These are phyloP conservation scores for Orientallactaga sibirica DNA, from an alignment of 2,797 vertebrate species.

Conservation along the genomic window DNA sequence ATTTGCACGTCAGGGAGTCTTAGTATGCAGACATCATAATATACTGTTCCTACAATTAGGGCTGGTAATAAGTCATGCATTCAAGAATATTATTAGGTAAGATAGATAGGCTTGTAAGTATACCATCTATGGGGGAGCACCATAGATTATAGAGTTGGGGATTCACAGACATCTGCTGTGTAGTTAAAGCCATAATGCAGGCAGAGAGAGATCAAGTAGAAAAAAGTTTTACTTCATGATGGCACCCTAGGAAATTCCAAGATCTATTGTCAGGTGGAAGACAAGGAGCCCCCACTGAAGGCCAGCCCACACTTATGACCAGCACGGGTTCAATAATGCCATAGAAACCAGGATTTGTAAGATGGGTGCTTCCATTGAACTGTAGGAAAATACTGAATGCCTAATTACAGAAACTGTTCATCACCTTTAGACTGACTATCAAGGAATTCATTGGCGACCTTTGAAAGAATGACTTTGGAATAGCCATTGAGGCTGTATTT, in stretches of 20 bases:
- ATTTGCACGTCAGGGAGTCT: neutral
- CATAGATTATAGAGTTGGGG: neutral
- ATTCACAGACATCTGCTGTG: neutral
- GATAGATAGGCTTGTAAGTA: neutral
- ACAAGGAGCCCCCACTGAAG: neutral
- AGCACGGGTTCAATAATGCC: neutral
- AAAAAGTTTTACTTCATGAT: neutral
- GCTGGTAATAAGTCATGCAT: neutral
- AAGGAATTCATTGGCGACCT: neutral
- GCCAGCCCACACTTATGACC: neutral
- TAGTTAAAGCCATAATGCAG: neutral
- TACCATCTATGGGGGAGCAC: neutral
- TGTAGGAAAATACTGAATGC: neutral
- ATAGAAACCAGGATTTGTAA: neutral
- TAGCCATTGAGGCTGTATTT: neutral
- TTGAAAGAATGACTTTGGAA: neutral
- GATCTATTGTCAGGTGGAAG: neutral
- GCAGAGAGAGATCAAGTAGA: neutral
- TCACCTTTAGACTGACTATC: neutral
- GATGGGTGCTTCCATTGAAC: neutral
- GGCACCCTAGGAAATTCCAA: neutral
- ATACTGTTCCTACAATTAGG: neutral
- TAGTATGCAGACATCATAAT: neutral
- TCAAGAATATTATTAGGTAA: neutral
- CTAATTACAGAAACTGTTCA: neutral